Evolutionary conservation across 2,797 vertebrate species (phyloP).

Genomic region (Poeciliopsis turneri): DNA sequence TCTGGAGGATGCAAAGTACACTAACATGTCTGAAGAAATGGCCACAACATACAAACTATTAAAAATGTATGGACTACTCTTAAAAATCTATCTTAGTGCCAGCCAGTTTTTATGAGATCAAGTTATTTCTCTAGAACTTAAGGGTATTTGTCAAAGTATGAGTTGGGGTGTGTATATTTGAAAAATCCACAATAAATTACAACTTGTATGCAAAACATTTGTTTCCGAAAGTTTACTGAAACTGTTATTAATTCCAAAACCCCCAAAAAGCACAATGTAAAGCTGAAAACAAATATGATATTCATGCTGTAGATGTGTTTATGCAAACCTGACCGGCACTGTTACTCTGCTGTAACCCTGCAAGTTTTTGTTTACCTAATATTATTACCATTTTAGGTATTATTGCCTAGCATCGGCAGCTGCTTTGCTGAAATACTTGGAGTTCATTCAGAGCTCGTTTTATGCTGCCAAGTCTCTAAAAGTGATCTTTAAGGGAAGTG

Average conservation of each 20-base stretch:
- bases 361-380: constrained; percentile 3
- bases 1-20: not conserved
- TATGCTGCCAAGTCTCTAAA: constrained; percentile 95
- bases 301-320: not conserved
- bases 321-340: not conserved
- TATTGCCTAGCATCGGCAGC: constrained; percentile 95
- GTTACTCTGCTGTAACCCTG: not conserved
- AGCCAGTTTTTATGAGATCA: not conserved
- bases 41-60: not conserved
- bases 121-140: not conserved
- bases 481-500: constrained; percentile 94
- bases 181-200: not conserved
- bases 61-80: not conserved
- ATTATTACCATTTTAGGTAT: constrained; percentile 82
- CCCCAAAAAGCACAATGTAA: not conserved
- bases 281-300: not conserved
- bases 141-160: not conserved
- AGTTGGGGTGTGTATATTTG: not conserved
- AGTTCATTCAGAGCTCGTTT: constrained; percentile 94
- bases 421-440: constrained; percentile 94
- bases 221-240: not conserved
- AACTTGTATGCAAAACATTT: not conserved
- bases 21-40: not conserved
- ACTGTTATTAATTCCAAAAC: not conserved
- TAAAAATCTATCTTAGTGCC: not conserved